phyloP scores from a whole-genome alignment of 2,888 invertebrate genomes.

The Caenorhabditis sinica region DNA sequence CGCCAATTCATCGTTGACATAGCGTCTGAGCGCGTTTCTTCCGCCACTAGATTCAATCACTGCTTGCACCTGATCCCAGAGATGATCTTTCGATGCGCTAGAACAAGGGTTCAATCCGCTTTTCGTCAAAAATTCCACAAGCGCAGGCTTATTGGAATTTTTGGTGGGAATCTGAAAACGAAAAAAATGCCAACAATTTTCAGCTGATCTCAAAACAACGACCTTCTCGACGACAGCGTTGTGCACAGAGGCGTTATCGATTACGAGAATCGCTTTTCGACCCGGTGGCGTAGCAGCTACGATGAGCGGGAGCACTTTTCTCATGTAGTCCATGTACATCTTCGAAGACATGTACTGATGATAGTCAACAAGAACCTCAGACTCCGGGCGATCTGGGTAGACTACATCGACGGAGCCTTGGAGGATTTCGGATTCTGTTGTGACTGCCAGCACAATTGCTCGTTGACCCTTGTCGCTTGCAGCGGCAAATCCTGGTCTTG shows the following conservation, averaged over 20 bases:
- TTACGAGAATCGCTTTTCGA: not conserved
- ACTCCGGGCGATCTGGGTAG: not conserved
- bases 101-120: not conserved
- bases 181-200: no score
- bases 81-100: not conserved
- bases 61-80: not conserved
- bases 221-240: not conserved
- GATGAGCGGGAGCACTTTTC: not conserved
- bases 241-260: not conserved
- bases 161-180: constrained; percentile 9
- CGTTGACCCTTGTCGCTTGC: constrained; percentile 1
- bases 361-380: not conserved
- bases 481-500: constrained; percentile 4
- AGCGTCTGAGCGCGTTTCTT: not conserved
- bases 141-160: not conserved
- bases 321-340: constrained; percentile 5
- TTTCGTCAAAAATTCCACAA: not conserved
- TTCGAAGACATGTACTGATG: not conserved
- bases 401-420: not conserved
- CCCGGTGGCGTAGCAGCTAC: not conserved
- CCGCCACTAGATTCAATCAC: not conserved
- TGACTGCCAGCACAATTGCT: not conserved
- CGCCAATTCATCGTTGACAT: constrained; percentile 1
- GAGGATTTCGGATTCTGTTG: not conserved
- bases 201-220: no score